These are phyloP conservation scores for Luidia sarsii DNA, from an alignment of 53 echinoderm and acorn worm species.

Conservation along the genomic window DNA sequence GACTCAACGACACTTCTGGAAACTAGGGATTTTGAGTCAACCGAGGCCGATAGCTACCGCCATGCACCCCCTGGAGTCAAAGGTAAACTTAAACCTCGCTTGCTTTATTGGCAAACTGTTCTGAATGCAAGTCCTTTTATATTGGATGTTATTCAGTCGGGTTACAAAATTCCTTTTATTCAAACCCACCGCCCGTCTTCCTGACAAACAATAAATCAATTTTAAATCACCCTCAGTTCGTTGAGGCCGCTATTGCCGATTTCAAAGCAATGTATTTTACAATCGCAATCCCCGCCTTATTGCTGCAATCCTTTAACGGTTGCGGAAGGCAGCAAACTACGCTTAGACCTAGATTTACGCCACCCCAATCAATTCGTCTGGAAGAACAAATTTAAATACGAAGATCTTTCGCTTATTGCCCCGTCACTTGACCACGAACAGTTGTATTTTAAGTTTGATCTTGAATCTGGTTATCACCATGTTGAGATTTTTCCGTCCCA, in stretches of 20 bases:
- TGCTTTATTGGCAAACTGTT: background rate
- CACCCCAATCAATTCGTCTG: background rate
- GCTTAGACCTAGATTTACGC: constrained; percentile 30
- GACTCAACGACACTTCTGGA: too few species aligned
- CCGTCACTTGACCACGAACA: constrained; percentile 6
- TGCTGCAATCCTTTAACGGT: constrained; percentile 53
- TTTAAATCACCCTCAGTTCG: constrained; percentile 33
- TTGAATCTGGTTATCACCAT: constrained; percentile 53
- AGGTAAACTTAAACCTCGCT: constrained; percentile 36
- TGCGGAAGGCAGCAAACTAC: constrained; percentile 43
- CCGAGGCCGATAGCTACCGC: too few species aligned
- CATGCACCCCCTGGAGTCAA: constrained; percentile 20
- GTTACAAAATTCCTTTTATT: constrained; percentile 15
- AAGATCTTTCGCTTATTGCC: constrained; percentile 34
- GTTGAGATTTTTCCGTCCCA: constrained; percentile 56
- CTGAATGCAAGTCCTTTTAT: constrained; percentile 24
- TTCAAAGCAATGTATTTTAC: constrained; percentile 20
- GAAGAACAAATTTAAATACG: constrained; percentile 27
- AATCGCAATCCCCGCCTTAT: background rate
- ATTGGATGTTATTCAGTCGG: constrained; percentile 4
- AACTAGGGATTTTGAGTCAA: too few species aligned
- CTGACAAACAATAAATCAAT: constrained; percentile 36
- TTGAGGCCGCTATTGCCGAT: constrained; percentile 41
- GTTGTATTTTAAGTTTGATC: constrained; percentile 39
- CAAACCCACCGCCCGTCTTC: background rate